Base-by-base conservation (phyloP, 2,797 vertebrate genomes). In the Phataginus tricuspis region DNA sequence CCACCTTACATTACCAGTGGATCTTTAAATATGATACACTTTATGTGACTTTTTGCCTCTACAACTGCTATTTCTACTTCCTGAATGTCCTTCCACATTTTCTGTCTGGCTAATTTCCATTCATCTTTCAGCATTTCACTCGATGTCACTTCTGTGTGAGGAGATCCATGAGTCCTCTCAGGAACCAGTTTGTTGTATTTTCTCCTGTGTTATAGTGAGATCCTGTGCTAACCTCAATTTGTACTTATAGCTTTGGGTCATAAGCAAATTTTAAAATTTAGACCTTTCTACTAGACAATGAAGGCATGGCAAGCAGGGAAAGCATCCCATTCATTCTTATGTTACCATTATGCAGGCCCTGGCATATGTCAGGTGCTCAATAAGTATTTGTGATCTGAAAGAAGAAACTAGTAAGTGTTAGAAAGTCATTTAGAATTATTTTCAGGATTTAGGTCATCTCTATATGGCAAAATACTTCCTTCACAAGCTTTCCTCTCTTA, bases 41-140 rank as follows among this genome's bases (percentile, higher is more conserved):
- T 57, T 51, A 3, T 37, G 53, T 21, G 6, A 0, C 18, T 16
- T 68, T 57, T 15, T 64, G 13, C 16, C n/a, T 83, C 13, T 86
- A 13, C 4, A 64, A 7, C 16, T 83, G 15, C 45, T 74, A 55
- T 83, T 96, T 18, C 51, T 80, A 25, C 12, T 88, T 69, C 21
- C 34, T 25, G 11, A 80, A 91, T n/a, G 7, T 59, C 61, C 3
- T 85, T 45, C 39, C 14, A 8, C 1, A 7, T 9, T 55, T 94
- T 82, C n/a, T 64, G 7, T 31, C 23, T 79, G 9, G 12, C 7
- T 80, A 51, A 79, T 94, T 72, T 90, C 18, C 19, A 82, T 92
- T 82, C 27, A 55, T 71, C 45, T 93, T 85, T 77, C 45, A 80
- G 19, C 9, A 45, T 93, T 77, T 89, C 63, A 89, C 72, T 92